Conservation (phyloP, 2,888 invertebrate genomes). For the Heteropelma amictum region DNA sequence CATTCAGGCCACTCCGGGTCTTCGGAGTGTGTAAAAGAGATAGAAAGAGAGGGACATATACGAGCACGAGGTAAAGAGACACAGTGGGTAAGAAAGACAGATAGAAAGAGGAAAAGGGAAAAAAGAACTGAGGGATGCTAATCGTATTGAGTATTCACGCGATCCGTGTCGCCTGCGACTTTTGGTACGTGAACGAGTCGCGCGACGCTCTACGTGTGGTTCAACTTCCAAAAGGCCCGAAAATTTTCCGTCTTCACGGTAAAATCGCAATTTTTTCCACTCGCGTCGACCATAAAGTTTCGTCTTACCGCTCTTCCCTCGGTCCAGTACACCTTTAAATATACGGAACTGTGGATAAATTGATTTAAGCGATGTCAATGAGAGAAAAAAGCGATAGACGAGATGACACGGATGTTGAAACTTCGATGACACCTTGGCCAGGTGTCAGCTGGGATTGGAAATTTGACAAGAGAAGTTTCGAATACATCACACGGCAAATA, state of each 20-base stretch:
- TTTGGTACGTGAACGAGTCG: slow-evolving; percentile 33
- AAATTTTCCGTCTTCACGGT: slow-evolving; percentile 57
- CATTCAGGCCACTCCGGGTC: slow-evolving; percentile 1
- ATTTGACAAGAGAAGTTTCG: slow-evolving; percentile 16
- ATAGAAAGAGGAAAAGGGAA: not conserved
- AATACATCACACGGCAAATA: not conserved
- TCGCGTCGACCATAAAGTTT: slow-evolving; percentile 19
- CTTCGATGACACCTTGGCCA: slow-evolving; percentile 35
- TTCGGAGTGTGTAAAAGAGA: slow-evolving; percentile 1
- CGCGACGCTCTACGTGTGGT: slow-evolving; percentile 41
- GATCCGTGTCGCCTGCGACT: slow-evolving; percentile 60
- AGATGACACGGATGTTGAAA: not conserved
- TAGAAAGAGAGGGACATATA: slow-evolving; percentile 19
- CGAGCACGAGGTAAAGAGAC: slow-evolving; percentile 1
- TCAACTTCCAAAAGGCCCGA: slow-evolving; percentile 22
- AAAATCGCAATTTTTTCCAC: slow-evolving; percentile 58
- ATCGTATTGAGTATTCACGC: slow-evolving; percentile 69
- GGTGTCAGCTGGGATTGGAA: slow-evolving; percentile 27
- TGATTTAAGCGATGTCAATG: slow-evolving; percentile 35
- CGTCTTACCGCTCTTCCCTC: slow-evolving; percentile 7
- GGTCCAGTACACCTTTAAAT: slow-evolving; percentile 4
- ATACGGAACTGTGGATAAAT: slow-evolving; percentile 39
- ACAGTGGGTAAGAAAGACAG: slow-evolving; percentile 25
- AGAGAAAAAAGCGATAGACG: not conserved
- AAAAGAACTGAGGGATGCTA: slow-evolving; percentile 55